Conservation (phyloP, 2,113 vertebrate species). For the Cyprinus carpio region DNA sequence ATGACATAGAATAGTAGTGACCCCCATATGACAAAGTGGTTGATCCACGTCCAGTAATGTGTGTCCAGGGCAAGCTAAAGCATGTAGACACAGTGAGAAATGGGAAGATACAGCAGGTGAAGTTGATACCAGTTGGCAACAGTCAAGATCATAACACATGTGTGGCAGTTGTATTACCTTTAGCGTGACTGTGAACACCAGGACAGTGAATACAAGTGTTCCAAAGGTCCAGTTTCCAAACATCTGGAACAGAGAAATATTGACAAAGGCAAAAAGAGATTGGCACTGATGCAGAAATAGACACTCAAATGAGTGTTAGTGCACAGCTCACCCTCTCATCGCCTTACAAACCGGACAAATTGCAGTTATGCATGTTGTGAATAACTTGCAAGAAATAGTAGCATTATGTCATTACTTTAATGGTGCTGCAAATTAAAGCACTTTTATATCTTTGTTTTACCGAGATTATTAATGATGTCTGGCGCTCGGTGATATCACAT, state of each 20-base stretch:
- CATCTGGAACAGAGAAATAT: constrained; percentile 75
- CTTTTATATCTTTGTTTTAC: not conserved
- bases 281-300: not conserved
- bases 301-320: not conserved
- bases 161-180: constrained; percentile 78
- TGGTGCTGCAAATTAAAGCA: not conserved
- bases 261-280: constrained; percentile 47
- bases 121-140: not conserved
- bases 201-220: constrained; percentile 92
- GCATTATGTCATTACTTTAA: not conserved
- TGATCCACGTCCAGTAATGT: constrained; percentile 98
- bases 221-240: constrained; percentile 99
- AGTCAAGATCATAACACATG: not conserved
- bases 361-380: not conserved
- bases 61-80: constrained; percentile 93
- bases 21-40: constrained; percentile 98
- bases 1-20: constrained; percentile 92
- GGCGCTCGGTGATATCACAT: not conserved
- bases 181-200: constrained; percentile 93
- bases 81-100: constrained; percentile 39
- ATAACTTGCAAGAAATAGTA: not conserved
- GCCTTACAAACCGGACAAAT: too few relatives aligned
- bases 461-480: not conserved
- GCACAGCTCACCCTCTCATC: not conserved
- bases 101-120: not conserved